Evolutionary conservation across 2,113 vertebrate species (phyloP).

Genomic region (Dicerorhinus sumatrensis): DNA sequence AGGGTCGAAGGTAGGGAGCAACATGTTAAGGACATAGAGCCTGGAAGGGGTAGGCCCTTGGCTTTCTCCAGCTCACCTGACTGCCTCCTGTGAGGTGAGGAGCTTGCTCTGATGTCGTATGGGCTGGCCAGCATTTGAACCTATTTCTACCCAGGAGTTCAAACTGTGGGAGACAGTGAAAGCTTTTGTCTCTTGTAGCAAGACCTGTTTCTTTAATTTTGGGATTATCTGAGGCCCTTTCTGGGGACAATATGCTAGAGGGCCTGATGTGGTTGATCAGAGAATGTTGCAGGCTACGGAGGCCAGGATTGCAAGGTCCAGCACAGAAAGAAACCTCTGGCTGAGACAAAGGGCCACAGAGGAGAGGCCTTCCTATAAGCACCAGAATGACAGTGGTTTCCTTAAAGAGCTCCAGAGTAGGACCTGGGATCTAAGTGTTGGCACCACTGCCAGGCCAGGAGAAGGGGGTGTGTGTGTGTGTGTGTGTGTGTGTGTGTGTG

Average conservation of each 20-base stretch:
- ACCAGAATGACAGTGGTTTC: neutral
- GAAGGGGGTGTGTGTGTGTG: neutral
- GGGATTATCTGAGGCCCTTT: neutral
- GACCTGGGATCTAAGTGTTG: neutral
- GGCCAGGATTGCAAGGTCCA: neutral
- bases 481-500: neutral
- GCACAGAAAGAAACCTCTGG: neutral
- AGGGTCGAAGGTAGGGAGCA: neutral
- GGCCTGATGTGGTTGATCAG: neutral
- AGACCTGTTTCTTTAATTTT: neutral
- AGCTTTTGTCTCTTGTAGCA: neutral
- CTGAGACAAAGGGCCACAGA: neutral
- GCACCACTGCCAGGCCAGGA: no score
- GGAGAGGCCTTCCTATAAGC: neutral
- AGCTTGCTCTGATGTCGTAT: neutral
- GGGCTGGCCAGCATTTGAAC: neutral
- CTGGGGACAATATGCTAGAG: neutral
- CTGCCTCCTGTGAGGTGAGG: neutral
- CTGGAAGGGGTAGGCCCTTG: neutral
- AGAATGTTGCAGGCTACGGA: neutral
- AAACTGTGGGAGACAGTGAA: neutral
- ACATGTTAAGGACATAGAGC: neutral
- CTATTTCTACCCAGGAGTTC: neutral
- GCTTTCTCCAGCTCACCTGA: neutral
- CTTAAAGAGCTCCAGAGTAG: neutral